Evolutionary conservation across 1,140 invertebrate species (phyloP).

Genomic region (Sminthurinus signatus): DNA sequence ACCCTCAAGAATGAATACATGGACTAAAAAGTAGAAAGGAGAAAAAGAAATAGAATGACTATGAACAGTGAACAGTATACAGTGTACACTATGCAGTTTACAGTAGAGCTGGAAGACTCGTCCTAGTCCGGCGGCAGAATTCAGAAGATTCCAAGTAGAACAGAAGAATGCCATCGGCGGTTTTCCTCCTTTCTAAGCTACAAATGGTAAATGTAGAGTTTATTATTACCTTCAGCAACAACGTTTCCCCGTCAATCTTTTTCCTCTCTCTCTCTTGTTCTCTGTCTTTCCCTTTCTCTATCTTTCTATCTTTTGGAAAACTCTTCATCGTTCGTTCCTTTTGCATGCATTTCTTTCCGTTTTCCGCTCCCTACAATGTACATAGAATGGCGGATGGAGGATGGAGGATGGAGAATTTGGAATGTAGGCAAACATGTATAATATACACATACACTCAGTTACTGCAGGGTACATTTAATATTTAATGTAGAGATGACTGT

Average conservation of each 20-base stretch:
- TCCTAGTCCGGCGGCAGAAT: constrained; percentile 14
- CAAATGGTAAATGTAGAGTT: constrained; percentile 38
- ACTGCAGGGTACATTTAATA: constrained; percentile 6
- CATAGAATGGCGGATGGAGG: too few relatives aligned
- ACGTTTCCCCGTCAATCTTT: constrained; percentile 24
- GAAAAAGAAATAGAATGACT: too few relatives aligned
- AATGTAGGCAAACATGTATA: too few relatives aligned
- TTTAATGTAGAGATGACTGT: constrained; percentile 6
- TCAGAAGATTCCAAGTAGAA: constrained; percentile 27
- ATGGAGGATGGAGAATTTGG: too few relatives aligned
- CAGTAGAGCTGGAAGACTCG: too few relatives aligned
- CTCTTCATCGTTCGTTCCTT: not conserved
- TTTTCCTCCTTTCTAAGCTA: constrained; percentile 23
- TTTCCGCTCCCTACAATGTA: not conserved
- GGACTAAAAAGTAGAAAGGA: too few relatives aligned
- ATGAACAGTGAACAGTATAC: too few relatives aligned
- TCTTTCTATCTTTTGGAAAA: too few relatives aligned
- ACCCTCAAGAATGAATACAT: too few relatives aligned
- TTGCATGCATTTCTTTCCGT: not conserved
- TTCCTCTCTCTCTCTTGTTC: constrained; percentile 12
- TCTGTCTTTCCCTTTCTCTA: not conserved
- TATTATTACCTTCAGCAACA: constrained; percentile 38
- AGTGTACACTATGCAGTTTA: too few relatives aligned
- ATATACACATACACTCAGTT: too few relatives aligned
- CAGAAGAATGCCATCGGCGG: constrained; percentile 22